Conservation (phyloP, 2,797 vertebrate species). For the Pseudochaenichthys georgianus region DNA sequence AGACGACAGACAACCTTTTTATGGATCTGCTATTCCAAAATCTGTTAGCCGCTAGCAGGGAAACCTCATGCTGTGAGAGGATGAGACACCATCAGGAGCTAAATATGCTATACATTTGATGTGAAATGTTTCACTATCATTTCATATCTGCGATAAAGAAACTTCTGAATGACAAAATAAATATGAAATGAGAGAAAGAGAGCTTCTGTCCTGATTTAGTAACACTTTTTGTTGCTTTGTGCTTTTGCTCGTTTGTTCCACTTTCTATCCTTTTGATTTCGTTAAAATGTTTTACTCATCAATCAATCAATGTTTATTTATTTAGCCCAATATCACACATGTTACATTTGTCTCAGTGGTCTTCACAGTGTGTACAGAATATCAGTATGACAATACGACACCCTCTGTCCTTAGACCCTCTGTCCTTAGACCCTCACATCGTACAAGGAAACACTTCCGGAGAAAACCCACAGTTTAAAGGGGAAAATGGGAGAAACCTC, state of each 20-base stretch:
- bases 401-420: too few relatives aligned
- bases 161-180: not conserved
- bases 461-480: too few relatives aligned
- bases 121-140: slow-evolving; percentile 14
- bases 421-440: too few relatives aligned
- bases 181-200: not conserved
- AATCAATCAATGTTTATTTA: too few relatives aligned
- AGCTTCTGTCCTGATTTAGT: not conserved
- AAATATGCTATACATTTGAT: slow-evolving; percentile 41
- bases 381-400: too few relatives aligned
- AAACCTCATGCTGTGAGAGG: slow-evolving; percentile 34
- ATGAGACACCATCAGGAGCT: slow-evolving; percentile 36
- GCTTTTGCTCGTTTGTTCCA: slow-evolving; percentile 16
- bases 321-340: too few relatives aligned
- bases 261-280: slow-evolving; percentile 12
- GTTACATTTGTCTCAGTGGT: too few relatives aligned
- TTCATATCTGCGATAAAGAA: slow-evolving; percentile 16
- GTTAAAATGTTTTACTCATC: not conserved
- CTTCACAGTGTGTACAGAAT: too few relatives aligned
- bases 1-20: slow-evolving; percentile 64
- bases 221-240: not conserved
- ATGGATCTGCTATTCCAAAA: slow-evolving; percentile 44
- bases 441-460: too few relatives aligned
- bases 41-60: slow-evolving; percentile 28
- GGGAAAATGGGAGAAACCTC: too few relatives aligned